Evolutionary conservation across 1,140 invertebrate species (phyloP), one percentile per base, ranked within the genome.

Genomic region (Dermatophagoides farinae): DNA sequence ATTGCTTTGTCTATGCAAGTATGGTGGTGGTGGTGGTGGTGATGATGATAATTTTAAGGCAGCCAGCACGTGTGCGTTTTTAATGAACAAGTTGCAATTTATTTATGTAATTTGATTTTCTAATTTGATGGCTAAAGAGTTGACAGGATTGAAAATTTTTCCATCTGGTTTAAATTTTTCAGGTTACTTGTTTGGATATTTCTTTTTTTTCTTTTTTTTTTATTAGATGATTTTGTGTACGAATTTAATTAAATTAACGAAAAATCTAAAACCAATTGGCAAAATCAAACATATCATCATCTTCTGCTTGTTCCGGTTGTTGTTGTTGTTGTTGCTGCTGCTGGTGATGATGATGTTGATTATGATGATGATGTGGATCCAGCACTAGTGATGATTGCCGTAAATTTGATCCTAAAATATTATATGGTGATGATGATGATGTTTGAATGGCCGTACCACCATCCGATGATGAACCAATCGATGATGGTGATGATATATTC

Each of bases 221-320:
- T 31, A 31, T 4, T 31, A 8, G 31, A 31, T 31, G 31, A 31
- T 31, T n/a, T n/a, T 31, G 31, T 43, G 41, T 16, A 1, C 41
- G 41, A 43, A 16, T 43, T 16, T 43, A 43, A 43, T 43, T 1
- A 43, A 18, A 43, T 43, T 10, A 43, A 43, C n/a, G 40, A 10
- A 14, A 43, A 43, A 16, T 43, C n/a, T 66, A 79, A 73, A 71
- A 91, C 77, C 83, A 86, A 20, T 81, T 83, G 67, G 89, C 86
- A 62, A 83, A 86, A 68, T 91, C 87, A 39, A 92, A 77, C 1
- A 91, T 77, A 67, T 90, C 86, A 70, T 90, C 87, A 71, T 92
- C 88, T 70, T 88, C 86, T 38, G 53, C 6, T 39, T n/a, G 20
- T 14, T 18, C 53, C 1, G 18, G 38, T 57, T 20, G 18, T 14